These are phyloP conservation scores for Amblyjoppa fuscipennis DNA, from an alignment of 2,888 invertebrate species.

Conservation along the genomic window DNA sequence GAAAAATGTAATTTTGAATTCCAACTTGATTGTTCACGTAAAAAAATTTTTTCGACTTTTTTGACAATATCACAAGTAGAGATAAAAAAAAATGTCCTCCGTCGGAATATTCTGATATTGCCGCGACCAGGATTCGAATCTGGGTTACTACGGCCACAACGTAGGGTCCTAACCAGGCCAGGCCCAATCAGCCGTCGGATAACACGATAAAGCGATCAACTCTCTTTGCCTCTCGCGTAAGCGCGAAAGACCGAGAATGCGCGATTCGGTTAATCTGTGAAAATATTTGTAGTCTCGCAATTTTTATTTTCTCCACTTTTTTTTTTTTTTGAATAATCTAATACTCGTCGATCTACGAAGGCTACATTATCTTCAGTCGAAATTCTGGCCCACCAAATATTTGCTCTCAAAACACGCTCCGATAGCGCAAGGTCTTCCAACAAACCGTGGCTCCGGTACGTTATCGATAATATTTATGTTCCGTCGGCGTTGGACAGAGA, in stretches of 20 bases:
- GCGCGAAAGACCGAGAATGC: background rate
- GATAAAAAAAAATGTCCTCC: no score
- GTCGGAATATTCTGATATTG: no score
- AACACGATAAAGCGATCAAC: constrained; percentile 26
- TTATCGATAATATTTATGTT: constrained; percentile 1
- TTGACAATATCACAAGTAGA: no score
- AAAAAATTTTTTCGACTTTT: no score
- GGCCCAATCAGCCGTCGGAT: constrained; percentile 33
- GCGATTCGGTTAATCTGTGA: constrained; percentile 57
- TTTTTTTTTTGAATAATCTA: constrained; percentile 4
- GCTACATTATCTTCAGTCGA: constrained; percentile 36
- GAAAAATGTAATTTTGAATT: no score
- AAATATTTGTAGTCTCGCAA: constrained; percentile 63
- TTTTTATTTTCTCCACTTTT: constrained; percentile 5
- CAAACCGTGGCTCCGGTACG: background rate
- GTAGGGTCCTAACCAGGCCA: constrained; percentile 81
- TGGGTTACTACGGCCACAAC: constrained; percentile 85
- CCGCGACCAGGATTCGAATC: no score
- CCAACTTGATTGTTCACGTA: no score
- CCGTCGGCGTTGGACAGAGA: background rate
- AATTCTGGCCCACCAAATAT: constrained; percentile 60
- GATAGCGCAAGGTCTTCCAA: constrained; percentile 32
- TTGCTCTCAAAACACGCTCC: constrained; percentile 59
- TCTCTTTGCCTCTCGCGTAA: background rate
- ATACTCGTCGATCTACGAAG: constrained; percentile 22